Base-by-base conservation (phyloP, 2,888 invertebrate genomes). In the Colletes collaris region DNA sequence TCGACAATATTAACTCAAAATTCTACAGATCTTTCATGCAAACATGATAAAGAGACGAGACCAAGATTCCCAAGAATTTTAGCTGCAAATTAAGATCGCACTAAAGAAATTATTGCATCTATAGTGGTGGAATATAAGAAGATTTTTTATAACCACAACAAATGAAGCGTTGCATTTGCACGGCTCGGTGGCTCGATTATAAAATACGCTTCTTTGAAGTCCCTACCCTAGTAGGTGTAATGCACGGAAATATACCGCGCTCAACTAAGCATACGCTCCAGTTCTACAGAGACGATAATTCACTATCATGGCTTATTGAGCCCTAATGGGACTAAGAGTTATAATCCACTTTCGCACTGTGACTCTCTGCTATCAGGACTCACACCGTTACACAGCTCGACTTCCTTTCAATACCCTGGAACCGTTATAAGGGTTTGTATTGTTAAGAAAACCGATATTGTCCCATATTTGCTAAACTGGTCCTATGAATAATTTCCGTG, bases 281-380 rank as follows among this genome's bases (percentile, higher is more conserved):
- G 77, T 88, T 87, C 78, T 79, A 62, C 78, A 81, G 76, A 79
- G 74, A 79, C 76, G 79, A 85, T 88, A 88, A 87, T 85, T 86
- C 76, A 82, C 81, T 63, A 76, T 76, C 80, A 77, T 75, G 75
- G 80, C 76, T 84, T 84, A 86, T 81, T 74, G 75, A 88, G 80
- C 79, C 82, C 81, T 79, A 79, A 69, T 63, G 58, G 52, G 50
- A 58, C 46, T 44, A 55, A 69, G 64, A 70, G 74, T 64, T 68
- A 75, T 75, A 76, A 80, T 86, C 70, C 75, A 80, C 62, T 68
- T 84, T 76, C 56, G 55, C 52, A 74, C 66, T 75, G 64, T 72
- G 71, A 65, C 46, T 52, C 68, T 53, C 11, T 19, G 27, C 11
- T 60, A 64, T 68, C 63, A 5, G 11, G 11, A 55, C 76, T 53